Evolutionary conservation across 2,113 vertebrate genomes (phyloP).

Genomic region (Pomatorhinus ruficollis): DNA sequence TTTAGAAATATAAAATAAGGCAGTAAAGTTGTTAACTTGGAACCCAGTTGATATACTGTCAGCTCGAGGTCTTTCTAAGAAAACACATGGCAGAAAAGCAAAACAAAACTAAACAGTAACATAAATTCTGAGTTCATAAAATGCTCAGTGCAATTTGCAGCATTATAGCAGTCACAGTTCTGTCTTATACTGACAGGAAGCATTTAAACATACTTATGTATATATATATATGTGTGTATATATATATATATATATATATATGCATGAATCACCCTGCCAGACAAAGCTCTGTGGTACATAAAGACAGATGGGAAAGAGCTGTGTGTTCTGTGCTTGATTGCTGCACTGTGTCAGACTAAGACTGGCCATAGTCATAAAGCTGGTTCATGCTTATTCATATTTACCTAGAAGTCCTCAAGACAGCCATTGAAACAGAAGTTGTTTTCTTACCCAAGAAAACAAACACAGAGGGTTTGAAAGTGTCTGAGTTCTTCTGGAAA

Average conservation of each 20-base stretch:
- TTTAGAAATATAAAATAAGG: slow-evolving; percentile 46
- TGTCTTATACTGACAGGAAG: not conserved
- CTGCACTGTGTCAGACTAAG: not conserved
- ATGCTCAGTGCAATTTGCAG: slow-evolving; percentile 3
- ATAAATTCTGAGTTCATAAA: slow-evolving; percentile 57
- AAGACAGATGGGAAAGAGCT: not conserved
- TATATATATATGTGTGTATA: not conserved
- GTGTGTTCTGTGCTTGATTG: not conserved
- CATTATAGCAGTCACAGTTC: not conserved
- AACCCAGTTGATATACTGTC: slow-evolving; percentile 21
- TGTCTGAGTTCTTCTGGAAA: not conserved
- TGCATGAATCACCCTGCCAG: not conserved
- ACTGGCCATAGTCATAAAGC: not conserved
- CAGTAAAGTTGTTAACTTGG: slow-evolving; percentile 45
- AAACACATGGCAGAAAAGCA: slow-evolving; percentile 36
- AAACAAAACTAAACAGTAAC: slow-evolving; percentile 38
- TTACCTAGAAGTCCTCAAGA: not conserved
- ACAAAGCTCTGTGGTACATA: not conserved
- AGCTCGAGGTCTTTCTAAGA: slow-evolving; percentile 31
- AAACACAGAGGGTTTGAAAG: not conserved
- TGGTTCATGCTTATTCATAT: not conserved
- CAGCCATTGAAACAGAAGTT: not conserved
- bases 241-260: not conserved
- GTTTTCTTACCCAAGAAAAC: not conserved
- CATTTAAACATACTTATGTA: not conserved